Conservation (phyloP, 2,888 invertebrate genomes). For the Periphyllus acericola region DNA sequence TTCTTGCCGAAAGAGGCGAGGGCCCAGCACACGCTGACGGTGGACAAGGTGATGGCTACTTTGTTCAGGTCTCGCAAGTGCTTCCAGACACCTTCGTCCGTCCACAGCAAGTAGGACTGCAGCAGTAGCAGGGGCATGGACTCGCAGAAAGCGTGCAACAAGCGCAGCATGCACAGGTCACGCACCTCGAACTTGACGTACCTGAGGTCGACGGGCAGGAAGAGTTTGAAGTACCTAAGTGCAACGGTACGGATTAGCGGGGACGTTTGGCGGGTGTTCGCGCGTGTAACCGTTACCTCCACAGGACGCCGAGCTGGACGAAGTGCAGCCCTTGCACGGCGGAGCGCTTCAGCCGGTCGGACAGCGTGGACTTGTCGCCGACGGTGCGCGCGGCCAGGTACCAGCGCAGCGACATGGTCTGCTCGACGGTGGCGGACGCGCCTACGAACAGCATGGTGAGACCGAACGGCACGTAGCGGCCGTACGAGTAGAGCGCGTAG, state of each 20-base stretch:
- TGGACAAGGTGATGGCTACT: conserved; percentile 82
- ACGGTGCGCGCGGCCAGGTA: conserved; percentile 70
- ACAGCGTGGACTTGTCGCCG: conserved; percentile 44
- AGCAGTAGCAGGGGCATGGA: conserved; percentile 88
- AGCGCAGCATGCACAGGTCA: conserved; percentile 78
- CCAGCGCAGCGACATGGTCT: conserved; percentile 80
- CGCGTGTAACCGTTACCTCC: conserved; percentile 67
- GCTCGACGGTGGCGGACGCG: conserved; percentile 79
- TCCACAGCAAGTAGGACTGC: conserved; percentile 79
- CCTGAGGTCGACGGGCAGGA: conserved; percentile 83
- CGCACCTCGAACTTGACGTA: conserved; percentile 85
- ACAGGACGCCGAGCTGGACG: conserved; percentile 78
- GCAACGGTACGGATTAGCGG: background rate
- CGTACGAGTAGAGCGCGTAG: conserved; percentile 81
- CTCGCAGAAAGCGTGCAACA: conserved; percentile 88
- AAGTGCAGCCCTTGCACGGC: conserved; percentile 71
- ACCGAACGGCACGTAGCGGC: conserved; percentile 74
- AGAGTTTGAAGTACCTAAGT: conserved; percentile 77
- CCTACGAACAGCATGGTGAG: conserved; percentile 78
- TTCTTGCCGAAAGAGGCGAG: conserved; percentile 91
- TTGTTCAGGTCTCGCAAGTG: conserved; percentile 80
- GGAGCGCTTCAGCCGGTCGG: conserved; percentile 39
- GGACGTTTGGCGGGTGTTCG: too few species aligned
- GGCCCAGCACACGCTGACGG: conserved; percentile 91
- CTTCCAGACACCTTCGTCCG: conserved; percentile 66